These are phyloP conservation scores for Chaetorhynchus papuensis DNA, from an alignment of 2,113 vertebrate genomes.

Conservation along the genomic window DNA sequence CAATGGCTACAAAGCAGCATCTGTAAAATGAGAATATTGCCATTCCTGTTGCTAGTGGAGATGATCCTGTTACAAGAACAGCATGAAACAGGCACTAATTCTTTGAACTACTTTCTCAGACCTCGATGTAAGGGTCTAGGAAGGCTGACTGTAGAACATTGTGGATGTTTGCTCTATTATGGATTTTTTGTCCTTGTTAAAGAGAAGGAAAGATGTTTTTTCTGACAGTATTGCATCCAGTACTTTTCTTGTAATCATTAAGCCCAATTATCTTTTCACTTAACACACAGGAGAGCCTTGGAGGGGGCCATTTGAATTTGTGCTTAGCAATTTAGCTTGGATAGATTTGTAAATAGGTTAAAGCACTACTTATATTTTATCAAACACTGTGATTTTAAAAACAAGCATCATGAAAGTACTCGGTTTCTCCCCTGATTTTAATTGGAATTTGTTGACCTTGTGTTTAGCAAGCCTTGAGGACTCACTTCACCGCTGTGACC, in stretches of 20 bases:
- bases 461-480: background rate
- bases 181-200: background rate
- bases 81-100: background rate
- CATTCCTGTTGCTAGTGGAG: background rate
- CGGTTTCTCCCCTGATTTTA: background rate
- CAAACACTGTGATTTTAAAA: background rate
- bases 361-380: background rate
- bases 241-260: background rate
- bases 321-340: background rate
- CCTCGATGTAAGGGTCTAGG: background rate
- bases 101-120: background rate
- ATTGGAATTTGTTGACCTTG: background rate
- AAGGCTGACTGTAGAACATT: background rate
- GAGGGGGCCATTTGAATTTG: background rate
- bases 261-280: background rate
- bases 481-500: background rate
- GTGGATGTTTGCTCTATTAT: background rate
- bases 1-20: background rate
- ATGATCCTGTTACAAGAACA: conserved; percentile 9
- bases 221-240: background rate
- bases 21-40: conserved; percentile 41
- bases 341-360: background rate
- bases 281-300: background rate
- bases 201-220: background rate
- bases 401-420: background rate